Percentiles rank a stretch among this genome's conserved stretches.
Conservation (phyloP, 2,797 vertebrate species). For the Ctenosaura bakeri region DNA sequence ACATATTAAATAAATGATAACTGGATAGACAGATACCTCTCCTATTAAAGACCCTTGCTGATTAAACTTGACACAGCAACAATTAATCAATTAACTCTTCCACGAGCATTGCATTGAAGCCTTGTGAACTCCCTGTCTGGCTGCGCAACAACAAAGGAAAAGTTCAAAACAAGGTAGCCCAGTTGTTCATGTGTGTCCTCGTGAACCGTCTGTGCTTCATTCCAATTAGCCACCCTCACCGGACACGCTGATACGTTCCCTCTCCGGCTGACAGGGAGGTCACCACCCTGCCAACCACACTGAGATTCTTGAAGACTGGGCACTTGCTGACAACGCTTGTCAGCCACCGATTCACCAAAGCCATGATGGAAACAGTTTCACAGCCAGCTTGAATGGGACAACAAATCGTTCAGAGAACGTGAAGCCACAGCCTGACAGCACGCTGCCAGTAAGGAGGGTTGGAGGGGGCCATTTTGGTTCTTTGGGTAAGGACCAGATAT, state of each 20-base stretch:
- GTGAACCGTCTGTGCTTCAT: neutral
- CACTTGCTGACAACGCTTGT: slow-evolving; percentile 14
- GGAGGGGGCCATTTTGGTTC: neutral
- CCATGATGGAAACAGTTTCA: slow-evolving; percentile 8
- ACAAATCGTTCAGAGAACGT: neutral
- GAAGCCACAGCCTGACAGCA: neutral
- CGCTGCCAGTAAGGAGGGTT: neutral
- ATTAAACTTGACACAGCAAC: neutral
- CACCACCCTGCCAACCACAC: neutral
- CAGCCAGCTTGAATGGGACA: neutral
- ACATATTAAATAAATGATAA: neutral
- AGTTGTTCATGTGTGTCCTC: neutral
- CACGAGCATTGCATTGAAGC: neutral
- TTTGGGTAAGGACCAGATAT: neutral
- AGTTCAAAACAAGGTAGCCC: neutral
- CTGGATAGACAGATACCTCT: too few relatives aligned
- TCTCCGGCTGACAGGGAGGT: slow-evolving; percentile 23
- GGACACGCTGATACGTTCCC: neutral
- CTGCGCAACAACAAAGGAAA: neutral
- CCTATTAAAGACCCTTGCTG: neutral
- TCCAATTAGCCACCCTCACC: neutral
- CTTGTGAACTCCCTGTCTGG: neutral
- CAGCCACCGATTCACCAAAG: neutral
- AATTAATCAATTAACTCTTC: neutral
- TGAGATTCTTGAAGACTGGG: neutral